Base-by-base conservation (phyloP, 2,797 vertebrate genomes). In the Spizella passerina region DNA sequence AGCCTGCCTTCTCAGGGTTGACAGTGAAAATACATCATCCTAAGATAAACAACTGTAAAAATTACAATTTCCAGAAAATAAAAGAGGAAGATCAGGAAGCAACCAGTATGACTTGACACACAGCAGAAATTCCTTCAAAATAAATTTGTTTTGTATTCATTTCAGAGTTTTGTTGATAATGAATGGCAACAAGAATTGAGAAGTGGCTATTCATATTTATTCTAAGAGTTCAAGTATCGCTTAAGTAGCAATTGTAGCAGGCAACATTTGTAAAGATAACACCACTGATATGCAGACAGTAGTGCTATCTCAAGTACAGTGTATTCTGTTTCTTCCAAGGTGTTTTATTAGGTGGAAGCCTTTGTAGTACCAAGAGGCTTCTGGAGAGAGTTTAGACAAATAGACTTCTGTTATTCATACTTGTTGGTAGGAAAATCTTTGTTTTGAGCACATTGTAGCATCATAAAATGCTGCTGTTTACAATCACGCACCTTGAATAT, bases 381-480 rank as follows among this genome's bases (percentile, higher is more conserved):
- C 79, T 86, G 75, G 49, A 86, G 89, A 76, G 57, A 87, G 68
- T 95, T 96, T 90, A 94, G 82, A 75, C 75, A 93, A 94, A 86
- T 84, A 82, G 60, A 53, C 21, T 85, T 94, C 19, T 85, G 61
- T 84, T 96, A 88, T 61, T 92, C 71, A n/a, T 82, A 38, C 43
- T 90, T 73, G 38, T 77, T 78, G 61, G 36, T 47, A 68, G 39
- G 29, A 87, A 82, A 82, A 32, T 91, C 68, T 90, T 94, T 94
- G 68, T 80, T 90, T 86, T 90, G 88, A 90, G 79, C 46, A 44
- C 64, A 71, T 39, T 71, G 46, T 70, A 71, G 56, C 5, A 14
- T 59, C 32, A 30, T 66, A 53, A 88, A 92, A 86, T 90, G 68
- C 38, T 85, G 83, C 82, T 93, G 79, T 95, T 95, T 95, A 75